Percentiles rank a stretch among this genome's conserved stretches.
These are phyloP conservation scores for Gyrodactylus bullatarudis DNA, from an alignment of 1,140 invertebrate genomes.

Conservation along the genomic window DNA sequence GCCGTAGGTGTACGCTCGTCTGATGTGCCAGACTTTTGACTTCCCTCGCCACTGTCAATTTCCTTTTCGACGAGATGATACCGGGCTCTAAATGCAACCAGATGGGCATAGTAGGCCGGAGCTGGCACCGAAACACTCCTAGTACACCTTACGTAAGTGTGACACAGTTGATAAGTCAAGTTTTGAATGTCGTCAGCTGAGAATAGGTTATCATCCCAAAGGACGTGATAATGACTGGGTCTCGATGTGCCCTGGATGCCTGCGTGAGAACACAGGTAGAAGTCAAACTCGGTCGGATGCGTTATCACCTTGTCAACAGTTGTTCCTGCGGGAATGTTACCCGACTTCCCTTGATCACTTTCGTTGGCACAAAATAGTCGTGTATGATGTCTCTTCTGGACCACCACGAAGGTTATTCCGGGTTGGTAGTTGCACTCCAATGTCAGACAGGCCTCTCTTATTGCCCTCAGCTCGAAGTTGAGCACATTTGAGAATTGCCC, in stretches of 20 bases:
- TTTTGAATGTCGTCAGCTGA: constrained; percentile 91
- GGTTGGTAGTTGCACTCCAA: constrained; percentile 85
- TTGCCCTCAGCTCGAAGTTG: constrained; percentile 74
- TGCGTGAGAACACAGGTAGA: constrained; percentile 39
- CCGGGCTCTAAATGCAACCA: constrained; percentile 85
- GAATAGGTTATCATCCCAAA: constrained; percentile 98
- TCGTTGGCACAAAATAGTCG: constrained; percentile 84
- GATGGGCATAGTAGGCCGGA: constrained; percentile 93
- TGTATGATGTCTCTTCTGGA: constrained; percentile 90
- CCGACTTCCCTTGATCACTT: constrained; percentile 83
- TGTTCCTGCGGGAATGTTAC: constrained; percentile 93
- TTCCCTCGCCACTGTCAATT: constrained; percentile 42
- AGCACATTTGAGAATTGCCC: constrained; percentile 39
- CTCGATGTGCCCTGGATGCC: constrained; percentile 94
- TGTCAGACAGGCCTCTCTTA: constrained; percentile 90
- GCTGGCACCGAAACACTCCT: constrained; percentile 93
- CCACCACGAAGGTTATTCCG: constrained; percentile 94
- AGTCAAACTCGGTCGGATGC: constrained; percentile 97
- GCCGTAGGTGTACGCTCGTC: constrained; percentile 79
- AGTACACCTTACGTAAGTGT: constrained; percentile 97
- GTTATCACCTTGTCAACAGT: constrained; percentile 97
- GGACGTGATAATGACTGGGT: constrained; percentile 88
- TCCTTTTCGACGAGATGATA: constrained; percentile 98
- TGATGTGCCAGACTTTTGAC: constrained; percentile 74
- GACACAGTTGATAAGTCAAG: constrained; percentile 91